Percentiles rank a stretch among this genome's conserved stretches.
These are phyloP conservation scores for Cheilosia variabilis DNA, from an alignment of 2,888 invertebrate species.

Conservation along the genomic window DNA sequence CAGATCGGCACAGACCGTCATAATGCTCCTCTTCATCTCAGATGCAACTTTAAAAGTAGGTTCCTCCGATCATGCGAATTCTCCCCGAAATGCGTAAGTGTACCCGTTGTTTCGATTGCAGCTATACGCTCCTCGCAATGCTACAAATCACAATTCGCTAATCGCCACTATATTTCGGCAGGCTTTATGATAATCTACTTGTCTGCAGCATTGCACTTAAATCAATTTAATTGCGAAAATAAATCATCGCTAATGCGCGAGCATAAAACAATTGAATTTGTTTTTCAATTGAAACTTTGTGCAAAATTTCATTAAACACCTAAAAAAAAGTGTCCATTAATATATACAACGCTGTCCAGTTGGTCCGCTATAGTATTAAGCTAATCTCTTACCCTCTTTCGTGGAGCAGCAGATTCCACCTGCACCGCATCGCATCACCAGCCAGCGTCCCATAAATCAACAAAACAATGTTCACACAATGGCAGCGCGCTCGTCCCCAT, in stretches of 20 bases:
- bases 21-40: too few relatives aligned
- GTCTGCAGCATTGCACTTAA: constrained; percentile 51
- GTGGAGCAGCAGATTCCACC: constrained; percentile 26
- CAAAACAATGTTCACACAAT: constrained; percentile 55
- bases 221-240: constrained; percentile 62
- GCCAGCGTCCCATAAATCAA: constrained; percentile 61
- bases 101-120: too few relatives aligned
- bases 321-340: constrained; percentile 2
- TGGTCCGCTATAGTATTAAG: constrained; percentile 44
- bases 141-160: too few relatives aligned
- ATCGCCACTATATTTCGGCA: too few relatives aligned
- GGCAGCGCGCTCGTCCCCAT: constrained; percentile 13
- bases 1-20: too few relatives aligned
- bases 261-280: constrained; percentile 53
- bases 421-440: constrained; percentile 26
- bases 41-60: too few relatives aligned
- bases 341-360: constrained; percentile 9
- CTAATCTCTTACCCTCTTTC: constrained; percentile 61
- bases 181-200: constrained; percentile 49
- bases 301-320: constrained; percentile 49
- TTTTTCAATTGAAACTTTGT: constrained; percentile 55
- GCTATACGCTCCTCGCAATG: too few relatives aligned
- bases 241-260: constrained; percentile 67
- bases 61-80: too few relatives aligned
- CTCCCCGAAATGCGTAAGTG: too few relatives aligned